Evolutionary conservation across 2,888 invertebrate genomes (phyloP), one percentile per base, ranked within the genome.

Genomic region (Parnassius apollo): DNA sequence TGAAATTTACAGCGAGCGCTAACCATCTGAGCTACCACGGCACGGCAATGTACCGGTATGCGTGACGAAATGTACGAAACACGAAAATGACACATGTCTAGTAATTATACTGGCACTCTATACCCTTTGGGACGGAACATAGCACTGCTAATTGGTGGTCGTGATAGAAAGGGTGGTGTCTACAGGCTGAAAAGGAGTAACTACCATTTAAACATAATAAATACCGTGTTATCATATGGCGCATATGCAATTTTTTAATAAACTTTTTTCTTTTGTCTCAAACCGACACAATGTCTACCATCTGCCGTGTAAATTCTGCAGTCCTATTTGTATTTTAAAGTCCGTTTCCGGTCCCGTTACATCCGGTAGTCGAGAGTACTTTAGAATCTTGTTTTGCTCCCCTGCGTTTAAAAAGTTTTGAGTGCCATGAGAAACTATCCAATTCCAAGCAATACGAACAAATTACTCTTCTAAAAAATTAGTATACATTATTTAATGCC

Each of bases 311-410:
- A 22, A 54, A 35, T 52, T 57, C 75, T 74, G 73, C 76, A 76
- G 77, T 75, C 77, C 77, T 80, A 78, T 82, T 81, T 55, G 62
- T 79, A 74, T 76, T 80, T 77, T 72, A 48, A 74, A 81, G 74
- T 80, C 80, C 77, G 80, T 83, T 86, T 88, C 88, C 88, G 86
- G 83, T 80, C 82, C 85, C 85, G 83, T 84, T 85, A 87, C 83
- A 86, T 89, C 88, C 88, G 88, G 85, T 74, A 72, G 72, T 79
- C 74, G 71, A 86, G 86, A 84, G 84, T 78, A 71, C 87, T 88
- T 80, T 74, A 84, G 75, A 78, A 78, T 75, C 74, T 75, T 78
- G 74, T 70, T 72, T 66, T 69, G 70, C 73, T 74, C 82, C 83
- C 80, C 76, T 77, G 67, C 50, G 54, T 61, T 65, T 57, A 59